Percentiles rank a stretch among this genome's conserved stretches.
phyloP scores from a whole-genome alignment of 2,797 vertebrate genomes.

The Neopelma chrysocephalum region DNA sequence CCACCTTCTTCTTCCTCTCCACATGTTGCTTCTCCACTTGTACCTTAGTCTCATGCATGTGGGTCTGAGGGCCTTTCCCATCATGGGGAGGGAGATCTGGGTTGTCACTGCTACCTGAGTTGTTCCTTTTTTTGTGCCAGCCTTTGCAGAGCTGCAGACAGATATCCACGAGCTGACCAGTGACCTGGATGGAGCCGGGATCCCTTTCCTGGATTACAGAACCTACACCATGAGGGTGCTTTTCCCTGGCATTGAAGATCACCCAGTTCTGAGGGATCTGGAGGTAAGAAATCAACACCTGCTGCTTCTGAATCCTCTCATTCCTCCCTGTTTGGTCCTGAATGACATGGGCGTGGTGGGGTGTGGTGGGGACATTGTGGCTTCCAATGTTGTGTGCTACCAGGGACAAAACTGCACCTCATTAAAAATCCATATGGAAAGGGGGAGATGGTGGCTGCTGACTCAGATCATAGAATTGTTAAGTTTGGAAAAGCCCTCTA shows the following conservation, averaged over 20 bases:
- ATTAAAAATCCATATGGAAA: neutral
- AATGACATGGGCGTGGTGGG: neutral
- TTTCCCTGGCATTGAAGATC: conserved; percentile 97
- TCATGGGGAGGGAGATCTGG: neutral
- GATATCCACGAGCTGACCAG: conserved; percentile 98
- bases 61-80: neutral
- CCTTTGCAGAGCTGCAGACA: conserved; percentile 97
- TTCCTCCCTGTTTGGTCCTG: neutral
- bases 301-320: neutral
- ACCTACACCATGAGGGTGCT: conserved; percentile 98
- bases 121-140: conserved; percentile 65
- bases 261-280: conserved; percentile 96
- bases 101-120: neutral
- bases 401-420: neutral
- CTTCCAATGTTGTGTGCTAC: neutral
- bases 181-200: conserved; percentile 94
- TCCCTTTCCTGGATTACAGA: conserved; percentile 96
- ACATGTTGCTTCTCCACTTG: neutral
- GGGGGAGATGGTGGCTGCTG: neutral
- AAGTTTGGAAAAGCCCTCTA: neutral
- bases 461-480: neutral
- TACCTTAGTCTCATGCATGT: accelerated
- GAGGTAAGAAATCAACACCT: conserved; percentile 80
- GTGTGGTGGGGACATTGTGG: neutral
- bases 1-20: neutral